Percentiles rank a stretch among this genome's conserved stretches.
These are phyloP conservation scores for Ischnus inquisitorius DNA, from an alignment of 2,888 invertebrate genomes.

Conservation along the genomic window DNA sequence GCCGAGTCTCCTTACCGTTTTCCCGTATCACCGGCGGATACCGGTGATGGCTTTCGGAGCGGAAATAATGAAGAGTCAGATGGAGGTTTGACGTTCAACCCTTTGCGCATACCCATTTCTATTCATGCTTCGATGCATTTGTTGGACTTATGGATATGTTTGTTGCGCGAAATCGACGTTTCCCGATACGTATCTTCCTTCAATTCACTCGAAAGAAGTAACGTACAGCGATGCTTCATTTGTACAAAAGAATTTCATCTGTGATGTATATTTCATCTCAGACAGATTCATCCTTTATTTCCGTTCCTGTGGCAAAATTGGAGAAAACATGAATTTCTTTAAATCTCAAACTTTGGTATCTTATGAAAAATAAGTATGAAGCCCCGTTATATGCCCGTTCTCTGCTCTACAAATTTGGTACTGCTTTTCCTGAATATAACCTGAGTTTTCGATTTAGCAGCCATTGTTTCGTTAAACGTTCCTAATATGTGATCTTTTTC, in stretches of 20 bases:
- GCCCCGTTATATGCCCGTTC: neutral
- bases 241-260: neutral
- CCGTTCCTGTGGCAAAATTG: no score
- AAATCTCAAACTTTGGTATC: no score
- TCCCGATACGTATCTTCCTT: neutral
- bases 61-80: slow-evolving; percentile 73
- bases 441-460: no score
- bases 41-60: slow-evolving; percentile 57
- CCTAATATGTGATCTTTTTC: no score
- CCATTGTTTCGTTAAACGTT: no score
- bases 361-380: no score
- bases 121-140: slow-evolving; percentile 65
- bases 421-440: no score
- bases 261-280: neutral
- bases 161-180: slow-evolving; percentile 14
- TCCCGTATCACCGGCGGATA: slow-evolving; percentile 33
- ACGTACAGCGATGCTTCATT: neutral
- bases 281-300: no score
- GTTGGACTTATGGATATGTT: slow-evolving; percentile 64
- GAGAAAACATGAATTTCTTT: no score
- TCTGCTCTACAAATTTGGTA: neutral
- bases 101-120: slow-evolving; percentile 5
- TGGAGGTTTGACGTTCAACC: slow-evolving; percentile 52
- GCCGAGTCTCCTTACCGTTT: neutral
- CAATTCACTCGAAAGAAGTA: slow-evolving; percentile 20